A percentile compares a stretch with the other conserved stretches of the same genome.
Evolutionary conservation across 2,113 vertebrate genomes (phyloP).

Genomic region (Ailuropoda melanoleuca): DNA sequence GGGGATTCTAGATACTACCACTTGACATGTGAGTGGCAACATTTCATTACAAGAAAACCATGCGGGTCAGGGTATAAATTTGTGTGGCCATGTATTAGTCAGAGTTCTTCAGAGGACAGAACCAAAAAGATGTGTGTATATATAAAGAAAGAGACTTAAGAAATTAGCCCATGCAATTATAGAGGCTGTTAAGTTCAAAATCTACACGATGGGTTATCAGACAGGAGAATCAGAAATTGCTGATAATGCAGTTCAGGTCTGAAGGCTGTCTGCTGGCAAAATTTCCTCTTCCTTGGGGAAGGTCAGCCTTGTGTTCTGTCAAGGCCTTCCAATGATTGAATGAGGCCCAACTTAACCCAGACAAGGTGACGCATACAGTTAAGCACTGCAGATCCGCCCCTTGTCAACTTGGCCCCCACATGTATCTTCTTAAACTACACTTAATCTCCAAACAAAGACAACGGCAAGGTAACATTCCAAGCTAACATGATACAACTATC

Average conservation of each 20-base stretch:
- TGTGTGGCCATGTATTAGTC: neutral
- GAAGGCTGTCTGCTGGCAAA: neutral
- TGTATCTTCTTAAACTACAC: neutral
- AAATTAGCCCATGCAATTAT: neutral
- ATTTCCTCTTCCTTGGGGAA: neutral
- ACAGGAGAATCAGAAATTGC: neutral
- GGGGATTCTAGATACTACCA: neutral
- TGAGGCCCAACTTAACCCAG: neutral
- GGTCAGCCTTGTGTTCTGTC: neutral
- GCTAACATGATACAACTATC: neutral
- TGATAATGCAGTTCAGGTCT: accelerated
- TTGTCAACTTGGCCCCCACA: neutral
- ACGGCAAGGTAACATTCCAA: neutral
- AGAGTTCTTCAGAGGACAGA: neutral
- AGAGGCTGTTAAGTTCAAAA: neutral
- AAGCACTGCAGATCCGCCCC: neutral
- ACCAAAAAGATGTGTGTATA: neutral
- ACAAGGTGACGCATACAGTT: neutral
- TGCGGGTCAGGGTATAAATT: neutral
- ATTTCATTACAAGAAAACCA: neutral
- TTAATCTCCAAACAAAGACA: neutral
- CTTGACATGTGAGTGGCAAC: neutral
- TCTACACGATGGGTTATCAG: neutral
- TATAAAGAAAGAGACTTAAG: neutral
- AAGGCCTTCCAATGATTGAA: neutral